Evolutionary conservation across 2,113 vertebrate genomes (phyloP).

Genomic region (Puma concolor): DNA sequence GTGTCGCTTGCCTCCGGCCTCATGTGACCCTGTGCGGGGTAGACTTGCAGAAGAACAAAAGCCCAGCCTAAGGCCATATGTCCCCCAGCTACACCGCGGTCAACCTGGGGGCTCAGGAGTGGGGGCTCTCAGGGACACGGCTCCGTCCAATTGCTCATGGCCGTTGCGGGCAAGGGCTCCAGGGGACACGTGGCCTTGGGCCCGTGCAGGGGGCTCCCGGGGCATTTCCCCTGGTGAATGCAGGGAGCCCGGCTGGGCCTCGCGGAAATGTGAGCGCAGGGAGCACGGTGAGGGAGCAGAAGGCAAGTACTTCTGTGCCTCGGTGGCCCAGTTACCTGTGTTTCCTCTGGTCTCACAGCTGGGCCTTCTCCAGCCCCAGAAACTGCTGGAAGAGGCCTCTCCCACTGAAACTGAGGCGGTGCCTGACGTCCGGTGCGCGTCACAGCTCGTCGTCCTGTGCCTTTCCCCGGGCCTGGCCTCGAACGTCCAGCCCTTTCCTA

Average conservation of each 20-base stretch:
- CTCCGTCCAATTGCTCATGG: fast-evolving
- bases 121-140: neutral
- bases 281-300: neutral
- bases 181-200: fast-evolving
- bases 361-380: neutral
- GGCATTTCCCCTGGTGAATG: fast-evolving
- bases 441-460: neutral
- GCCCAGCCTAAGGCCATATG: neutral
- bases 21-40: no score
- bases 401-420: neutral
- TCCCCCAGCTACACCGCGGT: fast-evolving
- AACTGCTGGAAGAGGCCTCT: neutral
- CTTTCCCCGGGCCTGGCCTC: neutral
- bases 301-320: neutral
- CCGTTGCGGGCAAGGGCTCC: fast-evolving
- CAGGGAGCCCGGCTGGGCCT: fast-evolving
- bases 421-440: no score
- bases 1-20: neutral
- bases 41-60: fast-evolving
- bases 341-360: neutral
- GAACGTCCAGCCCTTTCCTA: fast-evolving
- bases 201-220: no score
- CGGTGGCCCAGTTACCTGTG: neutral
- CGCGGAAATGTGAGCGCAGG: fast-evolving
- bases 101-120: fast-evolving